Conservation (phyloP, 2,888 invertebrate species). For the Pachydiplax longipennis region DNA sequence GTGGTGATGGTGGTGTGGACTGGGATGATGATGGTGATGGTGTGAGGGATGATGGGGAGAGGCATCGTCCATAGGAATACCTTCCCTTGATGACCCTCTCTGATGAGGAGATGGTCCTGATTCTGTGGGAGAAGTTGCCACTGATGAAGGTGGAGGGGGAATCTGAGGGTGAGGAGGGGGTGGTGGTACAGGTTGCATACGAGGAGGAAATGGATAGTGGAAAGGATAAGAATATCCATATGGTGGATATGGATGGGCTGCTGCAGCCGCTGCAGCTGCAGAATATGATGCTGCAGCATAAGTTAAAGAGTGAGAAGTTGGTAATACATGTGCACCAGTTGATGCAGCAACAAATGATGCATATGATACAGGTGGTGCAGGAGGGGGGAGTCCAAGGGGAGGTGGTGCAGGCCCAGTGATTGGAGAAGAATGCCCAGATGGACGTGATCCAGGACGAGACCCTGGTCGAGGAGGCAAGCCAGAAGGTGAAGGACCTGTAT, state of each 20-base stretch:
- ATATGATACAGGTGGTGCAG: conserved; percentile 64
- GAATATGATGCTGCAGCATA: conserved; percentile 75
- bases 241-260: conserved; percentile 62
- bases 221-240: conserved; percentile 59
- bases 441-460: conserved; percentile 45
- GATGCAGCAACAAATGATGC: conserved; percentile 52
- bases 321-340: conserved; percentile 57
- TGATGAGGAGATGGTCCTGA: conserved; percentile 29
- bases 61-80: neutral
- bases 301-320: conserved; percentile 70
- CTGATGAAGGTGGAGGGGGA: conserved; percentile 16
- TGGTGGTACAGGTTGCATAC: conserved; percentile 46
- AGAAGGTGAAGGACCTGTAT: conserved; percentile 20
- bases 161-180: neutral
- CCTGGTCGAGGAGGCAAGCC: conserved; percentile 45
- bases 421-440: conserved; percentile 42
- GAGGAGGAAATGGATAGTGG: conserved; percentile 54
- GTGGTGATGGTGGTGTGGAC: conserved; percentile 52
- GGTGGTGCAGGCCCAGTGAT: conserved; percentile 60
- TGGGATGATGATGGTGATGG: conserved; percentile 76
- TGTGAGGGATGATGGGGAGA: conserved; percentile 52
- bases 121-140: conserved; percentile 27
- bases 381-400: conserved; percentile 69
- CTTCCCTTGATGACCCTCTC: conserved; percentile 11
- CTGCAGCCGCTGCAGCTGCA: conserved; percentile 63